Evolutionary conservation across 1,140 invertebrate genomes (phyloP).

Genomic region (Dendroctonus valens): DNA sequence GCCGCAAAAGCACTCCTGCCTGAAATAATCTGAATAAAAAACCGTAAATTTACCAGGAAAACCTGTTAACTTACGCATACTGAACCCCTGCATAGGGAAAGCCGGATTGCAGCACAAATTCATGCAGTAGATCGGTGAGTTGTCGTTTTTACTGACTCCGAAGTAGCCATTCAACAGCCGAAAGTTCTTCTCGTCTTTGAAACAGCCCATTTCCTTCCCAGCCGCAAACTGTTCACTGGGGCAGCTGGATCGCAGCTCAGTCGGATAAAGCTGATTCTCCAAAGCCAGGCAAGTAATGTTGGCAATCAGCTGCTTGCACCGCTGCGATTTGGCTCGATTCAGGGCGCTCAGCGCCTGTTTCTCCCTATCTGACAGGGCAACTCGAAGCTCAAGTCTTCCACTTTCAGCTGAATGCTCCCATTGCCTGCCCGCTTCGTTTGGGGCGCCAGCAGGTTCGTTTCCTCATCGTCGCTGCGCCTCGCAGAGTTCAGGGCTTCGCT

Average conservation of each 20-base stretch:
- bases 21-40: constrained; percentile 42
- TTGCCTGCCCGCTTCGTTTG: constrained; percentile 50
- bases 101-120: constrained; percentile 86
- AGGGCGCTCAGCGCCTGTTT: constrained; percentile 88
- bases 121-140: constrained; percentile 77
- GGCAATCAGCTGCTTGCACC: constrained; percentile 83
- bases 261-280: constrained; percentile 73
- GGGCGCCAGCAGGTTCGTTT: constrained; percentile 44
- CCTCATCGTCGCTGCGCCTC: constrained; percentile 46
- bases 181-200: constrained; percentile 75
- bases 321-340: constrained; percentile 79
- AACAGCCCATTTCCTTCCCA: constrained; percentile 83
- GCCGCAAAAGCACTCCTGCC: constrained; percentile 91
- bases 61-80: constrained; percentile 68
- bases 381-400: constrained; percentile 70
- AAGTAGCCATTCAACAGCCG: constrained; percentile 76
- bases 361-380: constrained; percentile 74
- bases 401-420: constrained; percentile 53
- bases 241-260: constrained; percentile 73
- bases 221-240: constrained; percentile 59
- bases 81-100: constrained; percentile 89
- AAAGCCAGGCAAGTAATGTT: constrained; percentile 81
- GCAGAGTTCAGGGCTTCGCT: constrained; percentile 50
- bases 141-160: constrained; percentile 72
- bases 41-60: neutral